Conservation (phyloP, 2,888 invertebrate species). For the Cyaniris semiargus region DNA sequence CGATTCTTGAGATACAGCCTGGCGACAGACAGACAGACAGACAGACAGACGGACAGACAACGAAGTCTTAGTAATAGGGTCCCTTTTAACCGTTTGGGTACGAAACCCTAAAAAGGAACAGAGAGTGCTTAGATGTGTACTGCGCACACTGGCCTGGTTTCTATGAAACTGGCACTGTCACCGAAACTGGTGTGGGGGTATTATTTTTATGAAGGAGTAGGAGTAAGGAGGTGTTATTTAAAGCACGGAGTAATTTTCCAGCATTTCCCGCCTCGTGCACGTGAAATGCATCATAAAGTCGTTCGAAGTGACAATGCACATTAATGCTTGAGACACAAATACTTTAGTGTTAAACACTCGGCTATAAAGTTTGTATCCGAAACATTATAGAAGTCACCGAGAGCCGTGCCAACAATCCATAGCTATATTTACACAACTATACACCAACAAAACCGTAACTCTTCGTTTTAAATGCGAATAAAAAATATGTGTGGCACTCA, state of each 20-base stretch:
- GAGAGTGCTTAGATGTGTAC: too few relatives aligned
- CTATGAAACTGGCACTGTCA: too few relatives aligned
- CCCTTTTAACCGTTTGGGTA: too few relatives aligned
- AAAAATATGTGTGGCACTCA: not conserved
- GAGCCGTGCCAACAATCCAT: conserved; percentile 48
- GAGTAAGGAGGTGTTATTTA: too few relatives aligned
- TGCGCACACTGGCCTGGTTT: too few relatives aligned
- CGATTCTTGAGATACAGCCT: too few relatives aligned
- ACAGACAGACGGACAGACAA: too few relatives aligned
- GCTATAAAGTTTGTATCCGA: conserved; percentile 47
- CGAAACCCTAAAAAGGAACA: too few relatives aligned
- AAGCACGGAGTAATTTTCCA: not conserved
- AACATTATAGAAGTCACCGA: conserved; percentile 48
- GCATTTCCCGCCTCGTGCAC: not conserved
- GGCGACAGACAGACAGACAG: too few relatives aligned
- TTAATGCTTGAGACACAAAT: not conserved
- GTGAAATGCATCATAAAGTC: not conserved
- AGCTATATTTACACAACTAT: conserved; percentile 45
- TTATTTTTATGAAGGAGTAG: not conserved
- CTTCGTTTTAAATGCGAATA: not conserved
- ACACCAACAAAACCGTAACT: conserved; percentile 31
- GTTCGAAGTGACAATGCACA: not conserved
- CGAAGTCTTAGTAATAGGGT: too few relatives aligned
- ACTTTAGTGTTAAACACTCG: not conserved
- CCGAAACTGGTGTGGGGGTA: too few relatives aligned